Percentiles rank a stretch among this genome's conserved stretches.
Evolutionary conservation across 2,797 vertebrate species (phyloP).

Genomic region (Muscicapa comitata): DNA sequence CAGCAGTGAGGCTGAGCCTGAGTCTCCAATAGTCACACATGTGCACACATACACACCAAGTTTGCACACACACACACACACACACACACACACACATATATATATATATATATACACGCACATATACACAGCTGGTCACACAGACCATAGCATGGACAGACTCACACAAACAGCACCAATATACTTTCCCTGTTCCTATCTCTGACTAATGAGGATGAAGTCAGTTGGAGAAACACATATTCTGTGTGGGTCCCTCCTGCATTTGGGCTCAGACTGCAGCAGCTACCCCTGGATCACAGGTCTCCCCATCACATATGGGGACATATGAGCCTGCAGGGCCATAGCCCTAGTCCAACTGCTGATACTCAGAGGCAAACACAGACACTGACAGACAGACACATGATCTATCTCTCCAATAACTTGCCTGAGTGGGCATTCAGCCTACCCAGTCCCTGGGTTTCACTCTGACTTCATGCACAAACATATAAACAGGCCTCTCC

Average conservation of each 20-base stretch:
- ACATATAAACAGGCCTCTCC: background rate
- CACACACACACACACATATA: too few species aligned
- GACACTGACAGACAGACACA: background rate
- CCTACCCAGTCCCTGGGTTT: background rate
- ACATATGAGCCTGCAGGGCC: accelerated
- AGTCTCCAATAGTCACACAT: background rate
- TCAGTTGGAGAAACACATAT: background rate
- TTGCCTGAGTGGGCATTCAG: background rate
- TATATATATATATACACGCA: accelerated
- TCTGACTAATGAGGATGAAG: background rate
- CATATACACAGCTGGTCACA: background rate
- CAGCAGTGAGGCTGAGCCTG: background rate
- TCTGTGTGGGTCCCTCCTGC: background rate
- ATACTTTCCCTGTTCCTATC: background rate
- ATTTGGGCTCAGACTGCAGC: background rate
- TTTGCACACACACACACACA: too few species aligned
- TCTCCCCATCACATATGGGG: background rate
- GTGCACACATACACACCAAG: background rate
- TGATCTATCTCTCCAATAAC: background rate
- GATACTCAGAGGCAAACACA: background rate
- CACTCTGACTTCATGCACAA: background rate
- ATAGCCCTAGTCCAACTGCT: background rate
- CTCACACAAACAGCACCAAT: background rate
- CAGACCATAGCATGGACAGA: background rate
- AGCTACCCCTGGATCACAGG: background rate